phyloP scores from a whole-genome alignment of 1,140 invertebrate species.

The Leptestheria dahalacensis region DNA sequence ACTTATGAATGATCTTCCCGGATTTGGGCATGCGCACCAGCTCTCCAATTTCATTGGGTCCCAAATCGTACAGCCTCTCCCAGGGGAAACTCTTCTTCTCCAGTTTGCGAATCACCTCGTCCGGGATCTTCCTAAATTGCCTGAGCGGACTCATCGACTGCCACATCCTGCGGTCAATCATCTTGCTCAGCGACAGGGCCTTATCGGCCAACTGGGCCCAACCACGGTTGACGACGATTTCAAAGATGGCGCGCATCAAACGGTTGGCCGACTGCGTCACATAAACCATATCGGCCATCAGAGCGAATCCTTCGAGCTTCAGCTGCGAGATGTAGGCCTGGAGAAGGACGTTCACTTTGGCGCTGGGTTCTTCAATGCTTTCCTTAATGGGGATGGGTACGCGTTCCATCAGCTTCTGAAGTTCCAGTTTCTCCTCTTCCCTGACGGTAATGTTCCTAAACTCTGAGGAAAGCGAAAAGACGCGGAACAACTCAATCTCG shows the following conservation, averaged over 20 bases:
- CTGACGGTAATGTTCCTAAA: slow-evolving; percentile 85
- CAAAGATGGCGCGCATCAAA: slow-evolving; percentile 91
- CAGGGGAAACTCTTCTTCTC: slow-evolving; percentile 96
- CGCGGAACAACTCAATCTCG: slow-evolving; percentile 96
- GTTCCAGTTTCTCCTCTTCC: slow-evolving; percentile 95
- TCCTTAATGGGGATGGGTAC: slow-evolving; percentile 99
- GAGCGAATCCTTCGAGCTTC: slow-evolving; percentile 92
- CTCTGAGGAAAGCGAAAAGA: slow-evolving; percentile 93
- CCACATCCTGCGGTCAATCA: slow-evolving; percentile 99
- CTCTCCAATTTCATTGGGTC: slow-evolving; percentile 95
- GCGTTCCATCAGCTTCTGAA: slow-evolving; percentile 91
- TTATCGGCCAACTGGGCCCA: slow-evolving; percentile 98
- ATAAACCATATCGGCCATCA: slow-evolving; percentile 99
- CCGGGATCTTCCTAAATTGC: slow-evolving; percentile 95
- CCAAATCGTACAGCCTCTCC: slow-evolving; percentile 88
- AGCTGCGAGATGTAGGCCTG: slow-evolving; percentile 98
- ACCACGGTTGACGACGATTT: slow-evolving; percentile 74
- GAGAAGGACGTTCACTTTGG: slow-evolving; percentile 88
- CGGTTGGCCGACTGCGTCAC: slow-evolving; percentile 94
- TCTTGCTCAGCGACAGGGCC: slow-evolving; percentile 88
- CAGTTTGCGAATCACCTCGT: slow-evolving; percentile 93
- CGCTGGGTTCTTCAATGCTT: slow-evolving; percentile 93
- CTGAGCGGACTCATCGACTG: slow-evolving; percentile 96
- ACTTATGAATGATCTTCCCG: slow-evolving; percentile 94
- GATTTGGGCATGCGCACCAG: slow-evolving; percentile 87